Evolutionary conservation across 2,888 invertebrate genomes (phyloP).

Genomic region (Drepanosiphum platanoidis): DNA sequence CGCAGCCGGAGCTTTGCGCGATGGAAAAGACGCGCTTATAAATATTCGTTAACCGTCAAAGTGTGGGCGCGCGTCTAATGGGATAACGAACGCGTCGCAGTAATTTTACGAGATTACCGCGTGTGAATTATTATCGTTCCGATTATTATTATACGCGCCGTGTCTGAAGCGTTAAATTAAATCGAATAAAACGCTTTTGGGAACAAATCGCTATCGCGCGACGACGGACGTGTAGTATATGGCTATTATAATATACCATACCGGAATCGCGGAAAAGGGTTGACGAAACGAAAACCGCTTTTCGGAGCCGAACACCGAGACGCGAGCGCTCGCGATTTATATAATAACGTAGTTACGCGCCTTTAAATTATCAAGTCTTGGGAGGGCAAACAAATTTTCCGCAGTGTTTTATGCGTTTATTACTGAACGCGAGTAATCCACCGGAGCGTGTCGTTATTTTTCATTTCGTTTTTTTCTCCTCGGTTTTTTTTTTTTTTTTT

Average conservation of each 20-base stretch:
- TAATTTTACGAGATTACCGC: constrained; percentile 2
- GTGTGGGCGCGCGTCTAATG: constrained; percentile 27
- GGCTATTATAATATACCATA: neutral
- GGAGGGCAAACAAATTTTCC: constrained; percentile 29
- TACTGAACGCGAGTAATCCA: constrained; percentile 27
- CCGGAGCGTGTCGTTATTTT: constrained; percentile 21
- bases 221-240: neutral
- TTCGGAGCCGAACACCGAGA: neutral
- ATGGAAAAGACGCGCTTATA: too few relatives aligned
- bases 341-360: too few relatives aligned
- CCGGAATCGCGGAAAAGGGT: neutral
- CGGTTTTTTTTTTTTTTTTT: too few relatives aligned
- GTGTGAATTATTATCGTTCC: constrained; percentile 45
- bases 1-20: too few relatives aligned
- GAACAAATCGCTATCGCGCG: too few relatives aligned
- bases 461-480: neutral
- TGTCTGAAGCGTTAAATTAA: neutral
- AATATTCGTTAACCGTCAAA: neutral
- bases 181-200: too few relatives aligned
- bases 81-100: constrained; percentile 34
- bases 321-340: too few relatives aligned
- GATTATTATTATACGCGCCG: neutral
- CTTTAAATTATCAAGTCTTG: neutral
- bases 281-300: neutral
- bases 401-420: constrained; percentile 37